Percentiles rank a stretch among this genome's conserved stretches.
Evolutionary conservation across 2,113 vertebrate genomes (phyloP).

Genomic region (Orientallactaga bullata): DNA sequence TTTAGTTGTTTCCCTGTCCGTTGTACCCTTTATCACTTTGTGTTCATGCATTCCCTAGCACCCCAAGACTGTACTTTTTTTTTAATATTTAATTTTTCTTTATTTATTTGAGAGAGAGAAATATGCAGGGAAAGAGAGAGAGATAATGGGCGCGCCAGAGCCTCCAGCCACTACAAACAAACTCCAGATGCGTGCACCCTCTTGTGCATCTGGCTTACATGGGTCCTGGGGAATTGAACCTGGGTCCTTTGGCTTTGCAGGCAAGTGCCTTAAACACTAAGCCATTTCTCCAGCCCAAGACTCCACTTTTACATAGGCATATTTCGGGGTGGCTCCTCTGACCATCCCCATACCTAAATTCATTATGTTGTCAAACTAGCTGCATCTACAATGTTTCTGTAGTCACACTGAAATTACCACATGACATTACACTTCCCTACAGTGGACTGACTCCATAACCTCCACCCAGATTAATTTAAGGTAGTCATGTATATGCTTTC

Average conservation of each 20-base stretch:
- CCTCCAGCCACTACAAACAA: no score
- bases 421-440: not conserved
- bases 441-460: not conserved
- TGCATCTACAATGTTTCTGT: not conserved
- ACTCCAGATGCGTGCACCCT: no score
- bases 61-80: not conserved
- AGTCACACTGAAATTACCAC: not conserved
- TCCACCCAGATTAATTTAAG: conserved; percentile 4
- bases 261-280: no score
- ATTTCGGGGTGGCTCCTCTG: not conserved
- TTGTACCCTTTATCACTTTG: not conserved
- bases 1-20: not conserved
- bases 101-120: no score
- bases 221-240: no score
- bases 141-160: no score
- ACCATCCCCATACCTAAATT: conserved; percentile 14
- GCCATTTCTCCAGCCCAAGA: no score
- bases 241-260: no score
- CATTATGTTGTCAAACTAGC: conserved; percentile 2
- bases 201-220: no score
- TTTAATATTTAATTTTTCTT: no score
- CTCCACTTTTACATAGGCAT: conserved; percentile 22
- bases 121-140: no score
- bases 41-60: not conserved
- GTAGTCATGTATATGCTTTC: not conserved